Evolutionary conservation across 1,140 invertebrate species (phyloP).

Genomic region (Lethocerus indicus): DNA sequence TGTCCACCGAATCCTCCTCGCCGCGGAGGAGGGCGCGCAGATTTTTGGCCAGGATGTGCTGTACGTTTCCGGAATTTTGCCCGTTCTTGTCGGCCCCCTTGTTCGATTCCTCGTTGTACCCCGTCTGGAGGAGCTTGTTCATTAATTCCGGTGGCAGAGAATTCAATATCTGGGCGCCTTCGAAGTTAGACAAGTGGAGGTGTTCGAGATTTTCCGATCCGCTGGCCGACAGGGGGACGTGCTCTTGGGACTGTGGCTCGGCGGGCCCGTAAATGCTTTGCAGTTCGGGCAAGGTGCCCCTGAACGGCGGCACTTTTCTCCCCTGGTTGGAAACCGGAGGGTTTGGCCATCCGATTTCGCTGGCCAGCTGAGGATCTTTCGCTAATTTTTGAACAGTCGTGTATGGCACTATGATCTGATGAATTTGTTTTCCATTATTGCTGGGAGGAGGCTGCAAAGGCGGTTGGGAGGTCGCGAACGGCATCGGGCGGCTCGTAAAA

Average conservation of each 20-base stretch:
- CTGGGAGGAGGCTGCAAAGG: not conserved
- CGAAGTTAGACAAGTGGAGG: slow-evolving; percentile 19
- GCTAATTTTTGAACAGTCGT: slow-evolving; percentile 33
- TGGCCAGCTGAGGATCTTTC: slow-evolving; percentile 16
- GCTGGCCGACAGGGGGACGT: slow-evolving; percentile 14
- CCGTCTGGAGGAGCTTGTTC: slow-evolving; percentile 21
- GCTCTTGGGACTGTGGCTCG: too few relatives aligned
- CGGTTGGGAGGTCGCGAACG: too few relatives aligned
- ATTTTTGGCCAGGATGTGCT: slow-evolving; percentile 25
- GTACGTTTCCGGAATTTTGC: slow-evolving; percentile 16
- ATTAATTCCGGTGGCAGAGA: slow-evolving; percentile 21
- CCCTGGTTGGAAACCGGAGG: slow-evolving; percentile 22
- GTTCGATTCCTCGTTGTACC: slow-evolving; percentile 1
- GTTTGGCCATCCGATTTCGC: too few relatives aligned
- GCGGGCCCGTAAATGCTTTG: too few relatives aligned
- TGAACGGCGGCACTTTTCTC: slow-evolving; percentile 30
- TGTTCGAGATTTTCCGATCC: slow-evolving; percentile 20
- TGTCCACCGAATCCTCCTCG: slow-evolving; percentile 37
- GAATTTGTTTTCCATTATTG: slow-evolving; percentile 13
- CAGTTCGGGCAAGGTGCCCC: slow-evolving; percentile 14
- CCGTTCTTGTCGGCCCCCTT: too few relatives aligned
- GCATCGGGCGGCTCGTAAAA: too few relatives aligned
- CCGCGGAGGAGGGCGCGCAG: slow-evolving; percentile 21
- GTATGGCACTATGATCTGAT: slow-evolving; percentile 60
- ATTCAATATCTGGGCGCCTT: slow-evolving; percentile 21